Evolutionary conservation across 2,888 invertebrate genomes (phyloP).

Genomic region (Belgica antarctica): DNA sequence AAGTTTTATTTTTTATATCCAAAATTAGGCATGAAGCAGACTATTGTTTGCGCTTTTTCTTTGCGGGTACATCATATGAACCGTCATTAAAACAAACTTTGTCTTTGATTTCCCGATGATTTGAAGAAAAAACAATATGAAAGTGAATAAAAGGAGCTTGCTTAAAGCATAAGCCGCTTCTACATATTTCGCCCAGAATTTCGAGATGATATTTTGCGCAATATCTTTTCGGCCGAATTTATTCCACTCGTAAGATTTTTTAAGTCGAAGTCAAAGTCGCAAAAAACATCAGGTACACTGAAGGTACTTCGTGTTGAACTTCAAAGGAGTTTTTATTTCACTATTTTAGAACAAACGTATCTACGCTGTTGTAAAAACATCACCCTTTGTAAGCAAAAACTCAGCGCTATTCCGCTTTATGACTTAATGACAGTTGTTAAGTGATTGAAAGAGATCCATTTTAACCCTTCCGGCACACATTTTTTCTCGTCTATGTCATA

Average conservation of each 20-base stretch:
- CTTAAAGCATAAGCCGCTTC: too few species aligned
- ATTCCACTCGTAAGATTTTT: too few species aligned
- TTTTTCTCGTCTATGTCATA: slow-evolving; percentile 12
- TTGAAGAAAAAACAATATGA: slow-evolving; percentile 41
- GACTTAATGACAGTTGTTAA: slow-evolving; percentile 37
- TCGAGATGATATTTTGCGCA: too few species aligned
- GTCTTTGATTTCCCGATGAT: slow-evolving; percentile 19
- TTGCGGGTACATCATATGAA: slow-evolving; percentile 30
- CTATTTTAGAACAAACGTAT: slow-evolving; percentile 1
- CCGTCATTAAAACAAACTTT: slow-evolving; percentile 42
- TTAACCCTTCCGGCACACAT: slow-evolving; percentile 43
- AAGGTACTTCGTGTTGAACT: too few species aligned
- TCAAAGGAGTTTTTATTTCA: slow-evolving; percentile 32
- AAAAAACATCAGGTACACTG: too few species aligned
- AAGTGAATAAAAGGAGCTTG: too few species aligned
- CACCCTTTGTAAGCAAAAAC: not conserved
- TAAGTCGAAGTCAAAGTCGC: too few species aligned
- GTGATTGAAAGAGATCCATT: slow-evolving; percentile 36
- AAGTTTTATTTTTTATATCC: slow-evolving; percentile 32
- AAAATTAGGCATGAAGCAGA: slow-evolving; percentile 43
- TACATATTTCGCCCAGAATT: too few species aligned
- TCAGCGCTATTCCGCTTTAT: slow-evolving; percentile 38
- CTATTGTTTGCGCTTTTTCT: slow-evolving; percentile 25
- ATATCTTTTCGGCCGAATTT: too few species aligned
- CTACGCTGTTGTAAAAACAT: not conserved